Conservation (phyloP, 2,113 vertebrate genomes). For the Daubentonia madagascariensis region DNA sequence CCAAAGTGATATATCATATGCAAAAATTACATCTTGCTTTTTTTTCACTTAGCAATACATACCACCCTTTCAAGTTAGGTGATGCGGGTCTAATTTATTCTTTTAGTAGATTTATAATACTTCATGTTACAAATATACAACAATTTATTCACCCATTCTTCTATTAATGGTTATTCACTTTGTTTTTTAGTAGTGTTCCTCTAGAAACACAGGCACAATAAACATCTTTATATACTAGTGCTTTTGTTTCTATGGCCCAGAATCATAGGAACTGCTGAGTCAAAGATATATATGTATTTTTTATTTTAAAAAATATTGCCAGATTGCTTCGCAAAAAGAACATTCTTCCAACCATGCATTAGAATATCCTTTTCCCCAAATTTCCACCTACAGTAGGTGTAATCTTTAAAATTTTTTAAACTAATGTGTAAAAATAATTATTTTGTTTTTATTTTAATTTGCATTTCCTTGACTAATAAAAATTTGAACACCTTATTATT, state of each 20-base stretch:
- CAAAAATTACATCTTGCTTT: slow-evolving; percentile 24
- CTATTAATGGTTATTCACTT: neutral
- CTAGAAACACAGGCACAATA: neutral
- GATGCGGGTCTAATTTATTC: neutral
- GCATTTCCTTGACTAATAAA: neutral
- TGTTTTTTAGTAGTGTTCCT: neutral
- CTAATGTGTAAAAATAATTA: neutral
- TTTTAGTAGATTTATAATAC: neutral
- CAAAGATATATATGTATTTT: neutral
- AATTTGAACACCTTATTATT: neutral
- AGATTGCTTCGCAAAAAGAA: neutral
- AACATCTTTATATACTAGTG: neutral
- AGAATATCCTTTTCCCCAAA: neutral
- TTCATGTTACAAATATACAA: neutral
- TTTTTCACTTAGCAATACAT: neutral
- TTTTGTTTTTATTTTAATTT: neutral
- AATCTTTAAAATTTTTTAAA: neutral
- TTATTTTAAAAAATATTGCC: neutral
- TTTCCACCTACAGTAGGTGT: neutral
- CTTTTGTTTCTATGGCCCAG: neutral
- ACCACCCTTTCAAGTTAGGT: neutral
- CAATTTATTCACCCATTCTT: neutral
- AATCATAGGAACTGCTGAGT: neutral
- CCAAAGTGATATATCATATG: neutral
- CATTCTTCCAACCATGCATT: neutral